phyloP scores from a whole-genome alignment of 2,888 invertebrate species.

The Pristionchus maxplancki region DNA sequence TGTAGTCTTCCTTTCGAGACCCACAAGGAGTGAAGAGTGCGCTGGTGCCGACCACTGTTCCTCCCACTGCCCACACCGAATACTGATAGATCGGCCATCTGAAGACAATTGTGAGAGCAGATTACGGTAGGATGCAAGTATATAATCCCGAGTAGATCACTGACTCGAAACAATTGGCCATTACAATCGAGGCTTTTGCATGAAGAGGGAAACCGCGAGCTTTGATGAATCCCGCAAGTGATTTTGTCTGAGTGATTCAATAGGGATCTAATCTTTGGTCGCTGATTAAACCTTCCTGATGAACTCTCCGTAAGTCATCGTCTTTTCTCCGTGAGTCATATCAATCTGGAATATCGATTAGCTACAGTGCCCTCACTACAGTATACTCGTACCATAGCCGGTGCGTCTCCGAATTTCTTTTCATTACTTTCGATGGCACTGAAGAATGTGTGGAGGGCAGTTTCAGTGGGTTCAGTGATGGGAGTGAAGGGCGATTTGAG shows the following conservation, averaged over 20 bases:
- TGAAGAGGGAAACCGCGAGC: not conserved
- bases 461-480: not conserved
- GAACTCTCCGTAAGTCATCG: not conserved
- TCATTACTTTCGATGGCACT: not conserved
- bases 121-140: not conserved
- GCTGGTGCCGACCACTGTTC: constrained; percentile 64
- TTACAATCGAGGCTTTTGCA: constrained; percentile 58
- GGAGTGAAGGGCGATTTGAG: constrained; percentile 58
- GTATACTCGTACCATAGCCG: not conserved
- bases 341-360: constrained; percentile 10
- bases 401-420: not conserved
- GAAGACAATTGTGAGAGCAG: not conserved
- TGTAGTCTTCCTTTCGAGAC: not conserved
- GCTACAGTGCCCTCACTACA: not conserved
- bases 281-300: constrained; percentile 56
- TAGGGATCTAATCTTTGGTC: constrained; percentile 2
- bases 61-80: constrained; percentile 59
- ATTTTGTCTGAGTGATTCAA: not conserved
- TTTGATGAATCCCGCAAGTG: not conserved
- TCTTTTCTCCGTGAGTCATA: not conserved
- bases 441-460: not conserved
- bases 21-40: constrained; percentile 67
- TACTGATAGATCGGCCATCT: constrained; percentile 44
- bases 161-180: constrained; percentile 68
- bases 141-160: not conserved